Base-by-base conservation (phyloP, 2,113 vertebrate species). In the Oreochromis niloticus region DNA sequence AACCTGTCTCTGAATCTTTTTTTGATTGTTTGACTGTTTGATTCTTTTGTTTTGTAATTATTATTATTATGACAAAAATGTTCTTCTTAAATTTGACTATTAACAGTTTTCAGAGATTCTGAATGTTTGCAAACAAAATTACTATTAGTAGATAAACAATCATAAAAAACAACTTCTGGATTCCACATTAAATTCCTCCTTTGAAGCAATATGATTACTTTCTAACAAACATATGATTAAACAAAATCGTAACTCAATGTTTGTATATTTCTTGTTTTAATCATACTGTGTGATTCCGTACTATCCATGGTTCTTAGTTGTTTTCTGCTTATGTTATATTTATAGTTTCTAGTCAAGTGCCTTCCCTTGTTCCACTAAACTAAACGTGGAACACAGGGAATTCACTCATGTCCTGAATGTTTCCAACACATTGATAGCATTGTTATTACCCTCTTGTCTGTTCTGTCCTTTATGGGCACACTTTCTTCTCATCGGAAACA, bases 331-430 rank as follows among this genome's bases (percentile, higher is more conserved):
- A 32, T 32, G 57, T 59, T 32, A 61, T 17, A 61, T 32, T 61
- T 61, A 10, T 61, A 61, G 57, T 61, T 61, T 61, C 14, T 61
- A 32, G 30, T 34, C 57, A 32, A 10, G 57, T 34, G 16, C 30
- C 30, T 61, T 32, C 57, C 57, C 16, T 61, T 61, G 1, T 61
- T 61, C 3, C 57, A 61, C 57, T 17, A 59, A 59, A 59, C 56
- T 59, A 0, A 0, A 59, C 4, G 3, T 32, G 2, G 56, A 59
- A 59, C 56, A 59, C 7, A 59, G 56, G 56, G 27, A 17, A 59
- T 4, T 2, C 2, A 36, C 9, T 63, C 59, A 63, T 36, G 59
- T 63, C 17, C 32, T 2, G 32, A 36, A 63, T 63, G 59, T 63
- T 63, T 63, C 32, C 0, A 63, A 11, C 32, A 63, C 17, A 63